Conservation (phyloP, 2,888 invertebrate species). For the Eilema caniola region DNA sequence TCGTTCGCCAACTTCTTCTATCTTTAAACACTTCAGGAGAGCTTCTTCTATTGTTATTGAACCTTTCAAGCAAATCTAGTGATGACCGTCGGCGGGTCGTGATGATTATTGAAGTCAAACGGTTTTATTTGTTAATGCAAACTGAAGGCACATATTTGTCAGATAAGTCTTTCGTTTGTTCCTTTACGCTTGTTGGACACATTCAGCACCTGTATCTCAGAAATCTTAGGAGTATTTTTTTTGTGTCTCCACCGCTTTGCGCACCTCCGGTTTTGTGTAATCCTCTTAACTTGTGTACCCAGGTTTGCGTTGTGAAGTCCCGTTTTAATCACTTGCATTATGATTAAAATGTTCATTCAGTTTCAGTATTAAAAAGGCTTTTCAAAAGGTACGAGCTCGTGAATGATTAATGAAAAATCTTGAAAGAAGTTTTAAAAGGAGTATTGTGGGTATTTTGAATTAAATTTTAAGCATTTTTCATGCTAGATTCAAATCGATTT, state of each 20-base stretch:
- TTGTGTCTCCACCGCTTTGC: conserved; percentile 20
- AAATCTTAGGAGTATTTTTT: conserved; percentile 22
- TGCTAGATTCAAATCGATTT: no score
- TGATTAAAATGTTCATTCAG: conserved; percentile 23
- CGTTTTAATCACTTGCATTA: conserved; percentile 25
- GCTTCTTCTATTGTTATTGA: not conserved
- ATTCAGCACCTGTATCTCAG: conserved; percentile 9
- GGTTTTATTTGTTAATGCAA: no score
- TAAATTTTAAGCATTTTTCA: no score
- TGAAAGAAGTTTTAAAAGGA: not conserved
- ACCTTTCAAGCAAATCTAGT: not conserved
- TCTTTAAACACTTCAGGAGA: not conserved
- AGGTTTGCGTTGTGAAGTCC: conserved; percentile 20
- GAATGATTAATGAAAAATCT: not conserved
- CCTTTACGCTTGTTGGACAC: conserved; percentile 1
- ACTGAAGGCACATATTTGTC: no score
- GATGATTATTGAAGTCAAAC: no score
- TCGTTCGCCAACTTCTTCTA: not conserved
- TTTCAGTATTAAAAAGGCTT: not conserved
- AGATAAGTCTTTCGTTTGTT: not conserved
- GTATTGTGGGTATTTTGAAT: not conserved
- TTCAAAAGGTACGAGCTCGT: not conserved
- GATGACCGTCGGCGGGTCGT: no score
- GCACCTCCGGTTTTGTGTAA: conserved; percentile 27
- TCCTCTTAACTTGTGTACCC: conserved; percentile 24